phyloP scores from a whole-genome alignment of 2,797 vertebrate genomes.

The Platalea minor region DNA sequence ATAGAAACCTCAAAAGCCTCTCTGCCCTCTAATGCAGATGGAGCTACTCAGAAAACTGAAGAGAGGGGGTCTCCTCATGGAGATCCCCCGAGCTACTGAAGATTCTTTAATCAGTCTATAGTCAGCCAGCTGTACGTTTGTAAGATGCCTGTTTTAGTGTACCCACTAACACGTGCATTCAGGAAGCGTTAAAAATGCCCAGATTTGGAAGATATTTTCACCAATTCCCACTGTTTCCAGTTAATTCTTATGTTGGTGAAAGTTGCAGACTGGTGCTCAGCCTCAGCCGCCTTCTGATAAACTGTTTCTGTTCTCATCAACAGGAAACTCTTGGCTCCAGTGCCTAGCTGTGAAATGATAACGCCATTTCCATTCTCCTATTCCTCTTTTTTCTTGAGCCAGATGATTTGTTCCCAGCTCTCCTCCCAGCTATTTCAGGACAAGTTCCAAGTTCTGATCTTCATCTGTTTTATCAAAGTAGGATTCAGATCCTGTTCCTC shows the following conservation, averaged over 20 bases:
- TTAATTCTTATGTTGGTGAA: not conserved
- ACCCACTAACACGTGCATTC: not conserved
- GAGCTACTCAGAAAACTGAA: not conserved
- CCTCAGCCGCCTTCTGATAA: not conserved
- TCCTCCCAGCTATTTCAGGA: not conserved
- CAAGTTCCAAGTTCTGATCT: not conserved
- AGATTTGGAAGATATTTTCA: not conserved
- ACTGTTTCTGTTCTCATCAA: not conserved
- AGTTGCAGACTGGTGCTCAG: not conserved
- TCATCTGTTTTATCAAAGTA: not conserved
- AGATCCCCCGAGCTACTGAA: not conserved
- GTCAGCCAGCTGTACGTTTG: not conserved
- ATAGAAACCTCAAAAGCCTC: not conserved
- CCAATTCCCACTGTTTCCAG: not conserved
- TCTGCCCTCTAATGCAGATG: not conserved
- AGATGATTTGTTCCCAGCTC: not conserved
- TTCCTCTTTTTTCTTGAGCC: not conserved
- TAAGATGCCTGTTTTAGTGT: not conserved
- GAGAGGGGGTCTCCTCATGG: not conserved
- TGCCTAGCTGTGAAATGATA: not conserved
- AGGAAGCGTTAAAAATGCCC: not conserved
- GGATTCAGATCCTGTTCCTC: not conserved
- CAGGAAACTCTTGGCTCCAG: not conserved
- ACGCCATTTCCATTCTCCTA: fast-evolving
- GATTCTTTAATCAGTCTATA: not conserved